phyloP scores from a whole-genome alignment of 2,888 invertebrate species.

The Lithophane ornitopus region DNA sequence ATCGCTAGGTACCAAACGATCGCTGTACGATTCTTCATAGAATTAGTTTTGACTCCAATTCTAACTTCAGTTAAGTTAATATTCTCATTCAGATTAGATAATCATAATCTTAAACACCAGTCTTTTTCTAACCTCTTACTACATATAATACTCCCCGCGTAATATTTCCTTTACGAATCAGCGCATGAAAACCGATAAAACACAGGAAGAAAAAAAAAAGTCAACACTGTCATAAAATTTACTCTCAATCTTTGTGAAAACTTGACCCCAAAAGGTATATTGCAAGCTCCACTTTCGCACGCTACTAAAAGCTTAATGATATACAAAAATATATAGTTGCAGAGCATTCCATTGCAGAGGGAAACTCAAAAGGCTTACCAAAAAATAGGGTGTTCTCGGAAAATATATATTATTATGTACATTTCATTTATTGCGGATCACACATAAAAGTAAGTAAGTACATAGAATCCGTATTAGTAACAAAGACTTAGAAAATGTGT shows the following conservation, averaged over 20 bases:
- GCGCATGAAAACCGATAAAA: slow-evolving; percentile 1
- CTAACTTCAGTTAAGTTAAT: not conserved
- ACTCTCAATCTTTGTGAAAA: slow-evolving; percentile 32
- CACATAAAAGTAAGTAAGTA: too few species aligned
- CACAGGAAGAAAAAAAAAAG: not conserved
- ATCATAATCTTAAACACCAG: not conserved
- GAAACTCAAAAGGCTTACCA: slow-evolving; percentile 23
- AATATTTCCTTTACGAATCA: not conserved
- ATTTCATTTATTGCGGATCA: too few species aligned
- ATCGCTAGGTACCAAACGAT: not conserved
- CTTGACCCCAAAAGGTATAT: slow-evolving; percentile 40
- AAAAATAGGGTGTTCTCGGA: not conserved
- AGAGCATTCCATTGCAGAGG: slow-evolving; percentile 2
- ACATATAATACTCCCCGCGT: too few species aligned
- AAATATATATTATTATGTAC: too few species aligned
- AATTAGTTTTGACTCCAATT: too few species aligned
- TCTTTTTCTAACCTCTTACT: not conserved
- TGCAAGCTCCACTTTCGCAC: slow-evolving; percentile 33
- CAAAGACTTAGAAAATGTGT: too few species aligned
- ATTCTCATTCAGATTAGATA: too few species aligned
- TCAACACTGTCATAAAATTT: slow-evolving; percentile 25
- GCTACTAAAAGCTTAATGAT: slow-evolving; percentile 55
- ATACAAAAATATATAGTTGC: slow-evolving; percentile 50
- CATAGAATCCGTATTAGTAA: too few species aligned
- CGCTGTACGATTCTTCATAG: not conserved